Conservation (phyloP, 1,140 invertebrate genomes). For the Drosophila truncata region DNA sequence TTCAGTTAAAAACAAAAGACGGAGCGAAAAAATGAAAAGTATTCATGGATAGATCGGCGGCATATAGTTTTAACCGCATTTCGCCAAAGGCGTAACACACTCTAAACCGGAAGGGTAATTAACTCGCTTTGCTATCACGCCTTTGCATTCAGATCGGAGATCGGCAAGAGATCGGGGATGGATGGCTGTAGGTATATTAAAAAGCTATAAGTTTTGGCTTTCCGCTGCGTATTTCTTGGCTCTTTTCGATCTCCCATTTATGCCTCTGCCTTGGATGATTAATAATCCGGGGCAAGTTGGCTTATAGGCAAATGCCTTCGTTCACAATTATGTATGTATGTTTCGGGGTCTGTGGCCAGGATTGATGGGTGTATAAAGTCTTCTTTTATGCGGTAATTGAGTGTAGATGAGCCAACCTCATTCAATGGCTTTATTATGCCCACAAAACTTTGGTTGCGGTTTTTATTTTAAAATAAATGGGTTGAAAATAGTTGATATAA, state of each 20-base stretch:
- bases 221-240: constrained; percentile 32
- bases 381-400: constrained; percentile 80
- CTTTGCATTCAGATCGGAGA: constrained; percentile 75
- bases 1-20: constrained; percentile 74
- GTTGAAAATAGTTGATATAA: neutral
- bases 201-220: constrained; percentile 74
- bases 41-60: constrained; percentile 57
- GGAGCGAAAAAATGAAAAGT: constrained; percentile 62
- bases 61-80: constrained; percentile 80
- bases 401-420: constrained; percentile 57
- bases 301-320: constrained; percentile 72
- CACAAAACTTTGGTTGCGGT: constrained; percentile 47
- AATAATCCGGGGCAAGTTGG: constrained; percentile 59
- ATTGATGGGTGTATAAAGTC: constrained; percentile 82
- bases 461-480: constrained; percentile 21
- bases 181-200: constrained; percentile 66
- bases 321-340: constrained; percentile 60
- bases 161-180: constrained; percentile 17
- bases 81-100: constrained; percentile 83
- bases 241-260: constrained; percentile 21
- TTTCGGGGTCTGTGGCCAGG: constrained; percentile 55
- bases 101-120: constrained; percentile 85
- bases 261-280: constrained; percentile 60
- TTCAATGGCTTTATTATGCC: constrained; percentile 74
- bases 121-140: constrained; percentile 84